A percentile compares a stretch with the other conserved stretches of the same genome.
These are phyloP conservation scores for Apantesis nais DNA, from an alignment of 2,888 invertebrate species.

Conservation along the genomic window DNA sequence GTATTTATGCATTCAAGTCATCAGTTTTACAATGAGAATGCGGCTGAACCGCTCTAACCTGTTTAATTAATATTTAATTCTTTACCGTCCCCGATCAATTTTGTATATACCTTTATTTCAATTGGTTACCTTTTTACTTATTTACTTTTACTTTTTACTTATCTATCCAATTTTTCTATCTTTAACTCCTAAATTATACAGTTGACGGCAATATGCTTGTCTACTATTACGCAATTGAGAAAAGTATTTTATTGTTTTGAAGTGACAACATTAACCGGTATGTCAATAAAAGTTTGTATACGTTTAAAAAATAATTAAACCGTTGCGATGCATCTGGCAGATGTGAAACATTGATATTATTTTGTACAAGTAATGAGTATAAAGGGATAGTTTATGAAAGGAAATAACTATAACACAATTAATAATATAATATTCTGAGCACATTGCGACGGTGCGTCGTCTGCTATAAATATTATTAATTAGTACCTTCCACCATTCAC, in stretches of 20 bases:
- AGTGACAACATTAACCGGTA: no score
- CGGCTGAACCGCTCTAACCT: neutral
- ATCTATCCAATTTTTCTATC: neutral
- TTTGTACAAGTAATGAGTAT: no score
- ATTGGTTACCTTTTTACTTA: neutral
- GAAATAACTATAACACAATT: neutral
- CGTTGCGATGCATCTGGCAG: neutral
- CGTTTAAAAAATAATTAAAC: neutral
- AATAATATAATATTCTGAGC: no score
- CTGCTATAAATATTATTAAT: no score
- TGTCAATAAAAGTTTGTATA: neutral
- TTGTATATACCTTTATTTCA: neutral
- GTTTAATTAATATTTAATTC: no score
- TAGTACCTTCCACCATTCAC: no score
- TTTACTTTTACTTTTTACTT: neutral
- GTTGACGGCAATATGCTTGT: neutral
- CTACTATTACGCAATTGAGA: neutral
- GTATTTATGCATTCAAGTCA: neutral
- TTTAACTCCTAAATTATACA: neutral
- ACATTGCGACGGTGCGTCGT: neutral
- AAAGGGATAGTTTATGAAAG: neutral
- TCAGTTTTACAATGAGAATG: neutral
- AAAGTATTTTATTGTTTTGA: neutral
- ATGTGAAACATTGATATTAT: neutral
- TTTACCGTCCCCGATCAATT: neutral